Base-by-base conservation (phyloP, 2,888 invertebrate species). In the Laspeyria flexula region DNA sequence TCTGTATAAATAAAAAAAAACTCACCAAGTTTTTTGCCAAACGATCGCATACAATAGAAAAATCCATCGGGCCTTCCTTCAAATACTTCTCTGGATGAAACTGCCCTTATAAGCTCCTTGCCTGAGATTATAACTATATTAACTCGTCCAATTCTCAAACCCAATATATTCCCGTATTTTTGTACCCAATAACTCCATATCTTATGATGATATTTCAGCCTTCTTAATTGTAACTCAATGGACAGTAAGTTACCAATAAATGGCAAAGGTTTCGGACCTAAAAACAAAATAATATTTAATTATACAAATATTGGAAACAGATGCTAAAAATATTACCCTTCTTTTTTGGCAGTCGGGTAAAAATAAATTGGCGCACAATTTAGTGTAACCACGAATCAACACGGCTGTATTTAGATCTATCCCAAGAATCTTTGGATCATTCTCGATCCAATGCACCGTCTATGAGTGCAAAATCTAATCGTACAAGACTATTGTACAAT, bases 1-100 rank as follows among this genome's bases (percentile, higher is more conserved):
- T n/a, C n/a, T n/a, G n/a, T n/a, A n/a, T n/a, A n/a, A n/a, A n/a
- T n/a, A n/a, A n/a, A n/a, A n/a, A n/a, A n/a, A n/a, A n/a, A 78
- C 87, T 83, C 77, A 95, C 96, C 96, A 47, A 94, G 84, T 77
- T 95, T 92, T 79, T 95, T 94, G 3, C 95, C 95, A 65, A 95
- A 95, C 0, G 95, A 93, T 50, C 96, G 90, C 66, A 95, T 84
- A 37, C 93, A 88, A 68, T 95, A 96, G 76, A 96, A 94, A 71
- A 95, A 95, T 7, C 95, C 96, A 73, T 95, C 93, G 0, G 96
- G 96, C 55, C 96, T 91, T 0, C 95, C 96, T 60, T 95, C 94
- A 59, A 96, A 95, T 27, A 95, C 95, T 23, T 95, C 95, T 35
- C 93, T 89, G 0, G 90, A 85, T 1, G 94, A 89, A 3, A 95